Base-by-base conservation (phyloP, 2,797 vertebrate genomes). In the Phrynocephalus vlangalii region DNA sequence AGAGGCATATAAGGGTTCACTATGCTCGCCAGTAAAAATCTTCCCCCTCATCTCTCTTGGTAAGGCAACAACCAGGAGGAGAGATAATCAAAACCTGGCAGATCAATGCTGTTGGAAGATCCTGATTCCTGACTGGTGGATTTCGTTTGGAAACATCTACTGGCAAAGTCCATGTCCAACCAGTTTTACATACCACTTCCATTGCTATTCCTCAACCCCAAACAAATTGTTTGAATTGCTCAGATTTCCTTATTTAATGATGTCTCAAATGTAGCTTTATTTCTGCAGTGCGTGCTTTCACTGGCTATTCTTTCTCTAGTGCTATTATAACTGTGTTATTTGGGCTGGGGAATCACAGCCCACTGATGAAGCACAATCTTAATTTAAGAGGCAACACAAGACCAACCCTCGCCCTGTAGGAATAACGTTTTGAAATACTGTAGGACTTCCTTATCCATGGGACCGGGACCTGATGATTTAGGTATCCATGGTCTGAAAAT, bases 1-100 rank as follows among this genome's bases (percentile, higher is more conserved):
- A 71, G 82, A 80, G 77, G 77, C n/a, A 68, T 67, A 63, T 68
- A 79, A 79, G 82, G 82, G 84, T 20, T 48, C 33, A 6, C 67
- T n/a, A 6, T 24, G 20, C 0, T 24, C 50, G 80, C 50, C 50
- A 67, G 66, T 48, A 63, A 78, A 6, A n/a, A 28, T 80, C 3
- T 44, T 38, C 13, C 22, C 30, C 24, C 2, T 56, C 13, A 56
- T 1, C 20, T 50, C 22, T 38, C 30, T 33, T 28, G 8, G 70
- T 67, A 72, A 66, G 38, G 8, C 33, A 33, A 71, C n/a, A 15
- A 16, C 56, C 73, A 67, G 10, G 4, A 48, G 8, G 1, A 79
- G 30, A 13, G 52, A 26, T 79, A 20, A 52, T 28, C 13, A 44
- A n/a, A 68, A 86, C 44, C 50, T 22, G 6, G 33, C 44, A 71